Evolutionary conservation across 1,140 invertebrate genomes (phyloP).

Genomic region (Drosophila aff.): DNA sequence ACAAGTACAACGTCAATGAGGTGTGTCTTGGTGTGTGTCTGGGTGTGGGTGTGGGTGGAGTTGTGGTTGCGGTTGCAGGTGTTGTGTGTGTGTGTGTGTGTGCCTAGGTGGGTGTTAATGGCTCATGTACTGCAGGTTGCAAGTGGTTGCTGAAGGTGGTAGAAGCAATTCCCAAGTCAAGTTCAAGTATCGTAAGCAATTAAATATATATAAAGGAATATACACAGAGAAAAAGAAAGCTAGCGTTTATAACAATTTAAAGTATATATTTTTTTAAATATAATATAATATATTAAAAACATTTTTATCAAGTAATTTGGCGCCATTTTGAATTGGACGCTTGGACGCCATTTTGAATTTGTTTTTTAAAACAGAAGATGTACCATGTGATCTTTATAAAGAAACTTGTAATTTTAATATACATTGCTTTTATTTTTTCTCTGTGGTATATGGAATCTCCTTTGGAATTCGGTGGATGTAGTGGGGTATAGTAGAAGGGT

Average conservation of each 20-base stretch:
- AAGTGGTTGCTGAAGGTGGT: slow-evolving; percentile 9
- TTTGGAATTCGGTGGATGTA: slow-evolving; percentile 15
- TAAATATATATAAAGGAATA: not conserved
- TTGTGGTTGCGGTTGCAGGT: slow-evolving; percentile 20
- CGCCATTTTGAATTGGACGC: too few relatives aligned
- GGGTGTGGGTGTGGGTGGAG: slow-evolving; percentile 15
- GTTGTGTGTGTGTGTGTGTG: not conserved
- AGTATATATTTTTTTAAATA: not conserved
- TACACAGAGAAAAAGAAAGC: not conserved
- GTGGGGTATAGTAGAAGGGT: not conserved
- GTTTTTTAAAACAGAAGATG: too few relatives aligned
- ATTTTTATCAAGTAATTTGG: not conserved
- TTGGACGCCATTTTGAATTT: too few relatives aligned
- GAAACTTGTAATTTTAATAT: not conserved
- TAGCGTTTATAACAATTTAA: not conserved
- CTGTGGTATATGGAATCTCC: slow-evolving; percentile 8
- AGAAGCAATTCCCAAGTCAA: slow-evolving; percentile 39
- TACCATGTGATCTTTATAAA: too few relatives aligned
- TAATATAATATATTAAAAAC: not conserved
- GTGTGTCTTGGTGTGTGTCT: slow-evolving; percentile 27
- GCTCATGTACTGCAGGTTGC: slow-evolving; percentile 14
- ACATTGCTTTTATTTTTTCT: not conserved
- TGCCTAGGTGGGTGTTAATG: slow-evolving; percentile 36
- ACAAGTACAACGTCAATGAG: slow-evolving; percentile 81
- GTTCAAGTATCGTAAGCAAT: slow-evolving; percentile 37